phyloP scores from a whole-genome alignment of 2,888 invertebrate species.

The Strigamia crassipes region DNA sequence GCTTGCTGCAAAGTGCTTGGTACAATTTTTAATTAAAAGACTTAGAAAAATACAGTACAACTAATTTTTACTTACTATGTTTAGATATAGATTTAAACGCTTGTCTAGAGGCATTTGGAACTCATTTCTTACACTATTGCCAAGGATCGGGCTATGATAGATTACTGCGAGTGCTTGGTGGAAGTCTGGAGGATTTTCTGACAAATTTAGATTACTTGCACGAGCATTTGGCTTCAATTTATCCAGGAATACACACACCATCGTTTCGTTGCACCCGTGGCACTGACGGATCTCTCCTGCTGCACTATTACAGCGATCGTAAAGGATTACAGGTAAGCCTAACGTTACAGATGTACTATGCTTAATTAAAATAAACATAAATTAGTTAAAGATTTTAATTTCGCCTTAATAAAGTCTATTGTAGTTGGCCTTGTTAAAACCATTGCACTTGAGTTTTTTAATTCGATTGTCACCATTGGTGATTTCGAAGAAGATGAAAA shows the following conservation, averaged over 20 bases:
- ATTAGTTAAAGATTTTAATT: not conserved
- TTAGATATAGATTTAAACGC: conserved; percentile 55
- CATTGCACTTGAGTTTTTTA: conserved; percentile 51
- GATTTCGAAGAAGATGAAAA: conserved; percentile 2
- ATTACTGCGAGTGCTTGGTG: conserved; percentile 82
- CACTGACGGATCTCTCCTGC: conserved; percentile 50
- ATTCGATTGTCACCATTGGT: conserved; percentile 51
- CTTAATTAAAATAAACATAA: not conserved
- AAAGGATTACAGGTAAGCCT: conserved; percentile 49
- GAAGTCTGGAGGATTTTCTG: conserved; percentile 81
- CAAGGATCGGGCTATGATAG: conserved; percentile 73
- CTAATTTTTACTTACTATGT: not conserved
- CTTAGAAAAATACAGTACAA: too few species aligned
- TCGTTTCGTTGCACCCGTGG: conserved; percentile 56
- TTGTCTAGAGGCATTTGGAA: conserved; percentile 73
- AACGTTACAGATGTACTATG: too few species aligned
- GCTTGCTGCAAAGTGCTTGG: conserved; percentile 54
- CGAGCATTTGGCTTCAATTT: conserved; percentile 68
- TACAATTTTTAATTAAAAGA: conserved; percentile 47
- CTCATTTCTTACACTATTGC: conserved; percentile 73
- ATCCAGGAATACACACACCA: conserved; percentile 57
- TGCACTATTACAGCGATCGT: conserved; percentile 53
- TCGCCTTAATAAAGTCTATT: conserved; percentile 50
- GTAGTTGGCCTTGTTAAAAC: conserved; percentile 52
- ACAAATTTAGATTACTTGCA: conserved; percentile 87